Base-by-base conservation (phyloP, 2,797 vertebrate genomes). In the Danio choprae region DNA sequence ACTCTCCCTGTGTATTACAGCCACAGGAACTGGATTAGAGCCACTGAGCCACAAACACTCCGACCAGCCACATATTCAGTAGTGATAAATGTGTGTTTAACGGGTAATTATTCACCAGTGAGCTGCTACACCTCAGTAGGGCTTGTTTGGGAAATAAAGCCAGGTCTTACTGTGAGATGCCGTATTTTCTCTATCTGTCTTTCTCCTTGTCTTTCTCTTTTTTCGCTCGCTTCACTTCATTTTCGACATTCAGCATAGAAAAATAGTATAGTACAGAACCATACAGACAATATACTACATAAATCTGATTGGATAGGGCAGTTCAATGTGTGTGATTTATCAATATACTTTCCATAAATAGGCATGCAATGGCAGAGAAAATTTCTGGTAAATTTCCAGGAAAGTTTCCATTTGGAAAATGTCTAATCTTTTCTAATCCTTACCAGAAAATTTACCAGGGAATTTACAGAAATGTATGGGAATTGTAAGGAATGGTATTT, bases 31-130 rank as follows among this genome's bases (percentile, higher is more conserved):
- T 81, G 55, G 59, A 77, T 84, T 59, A 51, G 50, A 59, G 63
- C 71, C 74, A 59, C 67, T 80, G 55, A 71, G 51, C 62, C 79
- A 74, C 75, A 77, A 77, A 81, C 74, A 77, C 46, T 77, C 68
- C 41, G 10, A 74, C 53, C 68, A 70, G 75, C 36, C 81, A 18
- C 69, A 68, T 50, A 74, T 65, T 74, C 53, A 76, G 29, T 65
- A 63, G 87, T 84, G 82, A 84, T 80, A 69, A 60, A 72, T 85
- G 80, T 75, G 76, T 36, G 79, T 80, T 84, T 81, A 64, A 41
- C 44, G 18, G 53, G 65, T 87, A 82, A 85, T 91, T 89, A 86
- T 85, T 86, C 80, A 82, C 72, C 79, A 75, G 73, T 80, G 75
- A 81, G 82, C 81, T 38, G 70, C 83, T 83, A 84, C 68, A 74